Evolutionary conservation across 2,113 vertebrate genomes (phyloP), one percentile per base, ranked within the genome.

Genomic region (Lagopus muta): DNA sequence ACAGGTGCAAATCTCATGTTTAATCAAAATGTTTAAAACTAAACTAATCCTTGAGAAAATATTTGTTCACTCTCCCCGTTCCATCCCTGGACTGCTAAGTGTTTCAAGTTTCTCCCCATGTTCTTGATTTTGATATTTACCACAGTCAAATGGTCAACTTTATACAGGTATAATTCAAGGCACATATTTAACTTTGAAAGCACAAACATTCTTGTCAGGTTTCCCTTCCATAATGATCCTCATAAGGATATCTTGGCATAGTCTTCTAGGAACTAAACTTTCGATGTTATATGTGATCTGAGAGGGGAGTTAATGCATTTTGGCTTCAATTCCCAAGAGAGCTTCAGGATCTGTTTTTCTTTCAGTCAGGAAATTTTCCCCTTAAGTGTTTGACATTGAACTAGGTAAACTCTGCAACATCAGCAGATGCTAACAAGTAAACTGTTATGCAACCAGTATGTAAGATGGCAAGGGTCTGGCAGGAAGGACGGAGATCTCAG

Each of bases 381-480:
- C 50, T 69, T 58, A 67, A 0, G 32, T 27, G 6, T 87, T 75
- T 86, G 10, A 27, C 32, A 48, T 11, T 27, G 24, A 58, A 21
- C 25, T 16, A 62, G 22, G 11, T 43, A 47, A 36, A 88, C 54
- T 81, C 67, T 90, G 27, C 65, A 93, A 76, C 54, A 74, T 54
- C 62, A 93, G 79, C 77, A 83, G 90, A 75, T 48, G 47, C 24
- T 82, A 92, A 74, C 15, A n/a, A 45, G 38, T 40, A 36, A 28
- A 65, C 70, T 83, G 62, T 54, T 55, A 75, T 72, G 52, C 42
- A 32, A 69, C 13, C 19, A 36, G 8, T 21, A 69, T 7, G 22
- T 81, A 43, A n/a, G 6, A 57, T 30, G 28, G 36, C 47, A 93
- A 80, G 15, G 30, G 18, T 76, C 65, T 91, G 22, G 17, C 66